A percentile compares a stretch with the other conserved stretches of the same genome.
phyloP scores from a whole-genome alignment of 2,888 invertebrate species.

The Xestia ashworthii region DNA sequence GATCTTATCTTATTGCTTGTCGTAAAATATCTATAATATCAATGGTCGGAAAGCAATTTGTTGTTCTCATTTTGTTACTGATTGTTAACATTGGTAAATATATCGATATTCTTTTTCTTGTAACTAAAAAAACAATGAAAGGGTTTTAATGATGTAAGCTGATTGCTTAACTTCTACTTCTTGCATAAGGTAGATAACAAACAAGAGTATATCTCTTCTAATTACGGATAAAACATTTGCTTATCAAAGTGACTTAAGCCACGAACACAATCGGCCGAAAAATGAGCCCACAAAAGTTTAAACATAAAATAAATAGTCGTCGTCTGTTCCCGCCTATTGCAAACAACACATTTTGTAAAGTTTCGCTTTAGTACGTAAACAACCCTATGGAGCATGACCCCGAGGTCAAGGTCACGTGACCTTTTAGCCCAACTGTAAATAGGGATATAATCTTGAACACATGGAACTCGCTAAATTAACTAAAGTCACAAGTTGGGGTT shows the following conservation, averaged over 20 bases:
- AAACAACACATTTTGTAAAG: conserved; percentile 26
- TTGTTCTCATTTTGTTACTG: conserved; percentile 12
- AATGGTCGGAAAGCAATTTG: conserved; percentile 22
- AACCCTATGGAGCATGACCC: background rate
- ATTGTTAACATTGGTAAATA: background rate
- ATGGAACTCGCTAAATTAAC: conserved; percentile 40
- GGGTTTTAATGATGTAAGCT: background rate
- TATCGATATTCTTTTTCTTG: background rate
- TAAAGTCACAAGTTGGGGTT: conserved; percentile 29
- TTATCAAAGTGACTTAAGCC: background rate
- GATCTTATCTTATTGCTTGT: conserved; percentile 29
- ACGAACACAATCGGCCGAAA: conserved; percentile 22
- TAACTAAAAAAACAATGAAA: background rate
- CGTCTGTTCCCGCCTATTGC: conserved; percentile 1
- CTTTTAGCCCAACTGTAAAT: conserved; percentile 18
- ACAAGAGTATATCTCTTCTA: background rate
- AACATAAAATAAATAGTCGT: conserved; percentile 36
- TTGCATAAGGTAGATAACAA: background rate
- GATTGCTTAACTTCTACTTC: background rate
- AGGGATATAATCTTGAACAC: conserved; percentile 21
- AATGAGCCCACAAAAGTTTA: conserved; percentile 20
- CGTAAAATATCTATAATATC: conserved; percentile 43
- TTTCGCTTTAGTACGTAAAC: background rate
- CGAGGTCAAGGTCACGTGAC: conserved; percentile 29
- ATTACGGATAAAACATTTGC: background rate